Evolutionary conservation across 1,140 invertebrate genomes (phyloP), one percentile per base, ranked within the genome.

Genomic region (Pinna nobilis): DNA sequence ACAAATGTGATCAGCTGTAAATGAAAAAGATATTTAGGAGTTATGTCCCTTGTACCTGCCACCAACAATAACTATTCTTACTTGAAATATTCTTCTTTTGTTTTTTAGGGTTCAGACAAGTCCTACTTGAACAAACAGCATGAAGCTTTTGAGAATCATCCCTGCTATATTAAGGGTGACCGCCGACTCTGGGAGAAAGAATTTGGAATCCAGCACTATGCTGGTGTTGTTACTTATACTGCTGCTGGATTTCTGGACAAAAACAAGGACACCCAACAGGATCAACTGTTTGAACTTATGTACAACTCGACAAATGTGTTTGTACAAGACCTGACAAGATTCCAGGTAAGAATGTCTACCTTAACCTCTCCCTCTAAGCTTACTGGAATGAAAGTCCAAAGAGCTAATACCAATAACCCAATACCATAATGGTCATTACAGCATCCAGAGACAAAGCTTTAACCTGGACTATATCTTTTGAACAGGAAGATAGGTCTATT

Each of bases 221-320:
- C 98, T 47, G 98, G 98, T 7, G 96, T 96, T 86, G 96, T 99
- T 1, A 97, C 98, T 87, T 99, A 99, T 88, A 96, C 94, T 6
- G 97, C 96, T 0, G 93, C 93, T 23, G 95, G 98, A 82, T 99
- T 98, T 96, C 89, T 99, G 11, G 98, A 99, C 95, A 99, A 99
- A 91, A 99, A 99, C 88, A 99, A 99, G 96, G 98, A 99, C 86
- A 97, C 97, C 0, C 96, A 97, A 85, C 97, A 98, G 87, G 96
- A 98, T 84, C 95, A 97, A 0, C 94, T 98, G 82, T 97, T 98
- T 83, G 96, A 98, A 86, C 93, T 96, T 76, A 94, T 98, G 91
- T 94, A 94, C 18, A 91, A 94, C 37, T 97, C 96, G 53, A 93
- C 91, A 1, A 96, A 97, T 85, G 92, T 93, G 25, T 97, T 97